Conservation (phyloP, 2,113 vertebrate species). For the Myrmecophaga tridactyla region DNA sequence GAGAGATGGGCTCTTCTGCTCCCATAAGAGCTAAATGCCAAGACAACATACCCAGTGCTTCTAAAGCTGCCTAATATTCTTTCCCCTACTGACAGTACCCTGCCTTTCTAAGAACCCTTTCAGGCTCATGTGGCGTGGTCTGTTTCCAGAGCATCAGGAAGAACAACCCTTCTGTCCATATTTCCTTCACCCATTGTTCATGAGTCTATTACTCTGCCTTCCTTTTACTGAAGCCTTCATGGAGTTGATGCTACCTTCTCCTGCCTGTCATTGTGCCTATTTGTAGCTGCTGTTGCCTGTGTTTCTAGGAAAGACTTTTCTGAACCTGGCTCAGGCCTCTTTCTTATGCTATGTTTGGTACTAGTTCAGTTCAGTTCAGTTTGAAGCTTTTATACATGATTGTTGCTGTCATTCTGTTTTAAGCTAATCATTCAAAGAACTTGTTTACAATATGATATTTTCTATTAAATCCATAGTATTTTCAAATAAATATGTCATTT, state of each 20-base stretch:
- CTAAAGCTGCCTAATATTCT: not conserved
- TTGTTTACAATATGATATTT: slow-evolving; percentile 74
- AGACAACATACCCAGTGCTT: not conserved
- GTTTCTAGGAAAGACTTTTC: not conserved
- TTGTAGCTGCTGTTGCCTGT: not conserved
- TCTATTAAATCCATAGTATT: slow-evolving; percentile 77
- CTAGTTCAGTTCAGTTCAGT: not conserved
- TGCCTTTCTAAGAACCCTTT: not conserved
- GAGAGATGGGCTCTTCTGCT: not conserved
- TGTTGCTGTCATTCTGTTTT: slow-evolving; percentile 36
- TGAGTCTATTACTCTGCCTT: not conserved
- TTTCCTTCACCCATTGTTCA: not conserved
- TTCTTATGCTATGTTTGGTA: not conserved
- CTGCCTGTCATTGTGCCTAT: not conserved
- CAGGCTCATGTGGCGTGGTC: not conserved
- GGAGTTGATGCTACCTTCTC: not conserved
- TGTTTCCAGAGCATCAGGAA: not conserved
- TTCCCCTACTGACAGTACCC: not conserved
- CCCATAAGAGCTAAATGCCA: not conserved
- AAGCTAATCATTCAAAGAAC: slow-evolving; percentile 35
- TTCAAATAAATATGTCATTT: slow-evolving; percentile 62
- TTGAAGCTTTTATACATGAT: slow-evolving; percentile 27
- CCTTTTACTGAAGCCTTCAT: not conserved
- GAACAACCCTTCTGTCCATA: not conserved
- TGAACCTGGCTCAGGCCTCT: slow-evolving; percentile 15